Base-by-base conservation (phyloP, 2,113 vertebrate genomes). In the Baryphthengus martii region DNA sequence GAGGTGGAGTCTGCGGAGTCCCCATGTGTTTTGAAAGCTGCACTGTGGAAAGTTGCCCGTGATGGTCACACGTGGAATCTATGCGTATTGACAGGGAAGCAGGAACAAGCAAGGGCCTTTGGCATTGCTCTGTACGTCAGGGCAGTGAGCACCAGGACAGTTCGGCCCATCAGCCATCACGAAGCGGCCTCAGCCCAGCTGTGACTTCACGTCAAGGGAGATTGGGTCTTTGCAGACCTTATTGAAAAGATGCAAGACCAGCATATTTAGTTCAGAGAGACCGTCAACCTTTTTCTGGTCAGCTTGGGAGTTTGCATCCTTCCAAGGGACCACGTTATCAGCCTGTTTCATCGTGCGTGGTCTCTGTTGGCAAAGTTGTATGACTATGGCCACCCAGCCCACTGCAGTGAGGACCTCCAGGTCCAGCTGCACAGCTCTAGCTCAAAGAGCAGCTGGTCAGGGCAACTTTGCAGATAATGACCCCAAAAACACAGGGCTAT, bases 241-340 rank as follows among this genome's bases (percentile, higher is more conserved):
- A 26, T 0, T 35, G 31, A 39, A 73, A 70, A 75, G 53, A 72
- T 17, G 13, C 8, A 71, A 58, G 40, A 44, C 2, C 67, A n/a
- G 53, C 45, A 76, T 14, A 9, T 65, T 63, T 33, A 63, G 42
- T 49, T 83, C 49, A 39, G 49, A 50, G 28, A 29, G 49, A 65
- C 24, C 7, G 4, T 9, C 58, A 56, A 44, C n/a, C 10, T 47
- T 80, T 89, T 61, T 17, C 31, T 50, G 91, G 67, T 7, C 31
- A n/a, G 9, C 37, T 0, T 70, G 31, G 31, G n/a, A 65, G 39
- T 45, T 49, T 84, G 47, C 52, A 21, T 56, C 29, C 45, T 33
- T 66, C 28, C 16, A 44, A 62, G 15, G 19, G 50, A 44, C 23
- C n/a, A 17, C 0, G 0, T 40, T 25, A 47, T 20, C 59, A 40